phyloP scores from a whole-genome alignment of 2,888 invertebrate species.

The Steinernema scapterisci region DNA sequence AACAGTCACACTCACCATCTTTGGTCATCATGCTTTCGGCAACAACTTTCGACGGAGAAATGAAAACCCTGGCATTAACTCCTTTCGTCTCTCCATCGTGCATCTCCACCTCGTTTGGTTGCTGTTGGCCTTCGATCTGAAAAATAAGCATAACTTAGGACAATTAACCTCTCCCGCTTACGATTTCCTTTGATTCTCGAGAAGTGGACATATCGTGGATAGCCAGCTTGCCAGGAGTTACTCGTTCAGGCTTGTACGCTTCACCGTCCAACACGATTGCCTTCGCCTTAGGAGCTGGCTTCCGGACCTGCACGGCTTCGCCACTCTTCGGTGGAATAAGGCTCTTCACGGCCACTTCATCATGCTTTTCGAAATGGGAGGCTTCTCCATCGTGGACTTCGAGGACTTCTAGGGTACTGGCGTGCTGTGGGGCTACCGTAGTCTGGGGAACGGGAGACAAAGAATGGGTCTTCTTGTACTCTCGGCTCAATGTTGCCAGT shows the following conservation, averaged over 20 bases:
- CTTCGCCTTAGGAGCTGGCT: constrained; percentile 9
- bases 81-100: constrained; percentile 24
- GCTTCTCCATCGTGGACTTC: constrained; percentile 21
- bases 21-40: not conserved
- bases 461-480: not conserved
- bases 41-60: not conserved
- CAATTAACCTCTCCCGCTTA: not conserved
- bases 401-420: constrained; percentile 2
- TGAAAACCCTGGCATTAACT: constrained; percentile 1
- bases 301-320: not conserved
- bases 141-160: not conserved
- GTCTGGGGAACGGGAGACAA: not conserved
- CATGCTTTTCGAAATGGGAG: not conserved
- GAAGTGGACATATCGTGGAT: not conserved
- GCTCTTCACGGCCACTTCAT: not conserved
- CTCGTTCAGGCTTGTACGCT: not conserved
- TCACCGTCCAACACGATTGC: not conserved
- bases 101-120: constrained; percentile 5
- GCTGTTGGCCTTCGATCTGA: not conserved
- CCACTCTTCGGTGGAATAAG: not conserved
- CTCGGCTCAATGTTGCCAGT: not conserved
- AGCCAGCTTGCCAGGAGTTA: not conserved
- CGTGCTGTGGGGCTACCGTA: not conserved
- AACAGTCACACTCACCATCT: not conserved
- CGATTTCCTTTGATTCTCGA: not conserved